Conservation (phyloP, 2,113 vertebrate genomes). For the Sakesphorus luctuosus region DNA sequence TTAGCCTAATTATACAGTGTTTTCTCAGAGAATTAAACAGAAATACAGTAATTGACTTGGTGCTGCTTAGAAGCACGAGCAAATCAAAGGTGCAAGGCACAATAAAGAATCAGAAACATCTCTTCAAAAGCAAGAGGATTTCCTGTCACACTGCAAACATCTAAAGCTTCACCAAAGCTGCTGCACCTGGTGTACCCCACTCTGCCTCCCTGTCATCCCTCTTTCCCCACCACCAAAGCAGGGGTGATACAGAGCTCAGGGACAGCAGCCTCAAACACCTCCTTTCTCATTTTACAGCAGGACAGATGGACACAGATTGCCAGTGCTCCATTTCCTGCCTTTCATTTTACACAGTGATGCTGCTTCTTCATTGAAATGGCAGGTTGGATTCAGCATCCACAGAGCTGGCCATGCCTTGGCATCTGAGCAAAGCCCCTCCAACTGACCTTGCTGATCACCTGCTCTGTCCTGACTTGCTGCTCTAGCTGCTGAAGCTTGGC, state of each 20-base stretch:
- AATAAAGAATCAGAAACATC: constrained; percentile 63
- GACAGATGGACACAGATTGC: background rate
- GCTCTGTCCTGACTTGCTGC: constrained; percentile 20
- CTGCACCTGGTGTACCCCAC: constrained; percentile 31
- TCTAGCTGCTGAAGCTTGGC: constrained; percentile 30
- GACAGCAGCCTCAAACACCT: background rate
- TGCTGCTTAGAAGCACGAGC: constrained; percentile 14
- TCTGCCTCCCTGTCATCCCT: background rate
- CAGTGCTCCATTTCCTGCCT: constrained; percentile 12
- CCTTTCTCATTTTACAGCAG: background rate
- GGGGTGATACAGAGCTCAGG: background rate
- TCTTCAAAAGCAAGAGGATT: constrained; percentile 63
- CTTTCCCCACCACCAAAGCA: background rate
- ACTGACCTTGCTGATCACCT: background rate
- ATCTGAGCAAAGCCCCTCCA: background rate
- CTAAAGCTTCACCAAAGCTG: constrained; percentile 14
- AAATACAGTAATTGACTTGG: constrained; percentile 42
- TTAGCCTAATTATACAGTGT: constrained; percentile 59
- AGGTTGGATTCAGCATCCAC: background rate
- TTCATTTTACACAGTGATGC: background rate
- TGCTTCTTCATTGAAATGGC: accelerated
- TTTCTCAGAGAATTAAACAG: constrained; percentile 55
- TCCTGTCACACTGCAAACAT: constrained; percentile 53
- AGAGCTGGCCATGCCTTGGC: background rate
- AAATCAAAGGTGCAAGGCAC: constrained; percentile 56